Conservation (phyloP, 2,113 vertebrate genomes). For the Actenoides hombroni region DNA sequence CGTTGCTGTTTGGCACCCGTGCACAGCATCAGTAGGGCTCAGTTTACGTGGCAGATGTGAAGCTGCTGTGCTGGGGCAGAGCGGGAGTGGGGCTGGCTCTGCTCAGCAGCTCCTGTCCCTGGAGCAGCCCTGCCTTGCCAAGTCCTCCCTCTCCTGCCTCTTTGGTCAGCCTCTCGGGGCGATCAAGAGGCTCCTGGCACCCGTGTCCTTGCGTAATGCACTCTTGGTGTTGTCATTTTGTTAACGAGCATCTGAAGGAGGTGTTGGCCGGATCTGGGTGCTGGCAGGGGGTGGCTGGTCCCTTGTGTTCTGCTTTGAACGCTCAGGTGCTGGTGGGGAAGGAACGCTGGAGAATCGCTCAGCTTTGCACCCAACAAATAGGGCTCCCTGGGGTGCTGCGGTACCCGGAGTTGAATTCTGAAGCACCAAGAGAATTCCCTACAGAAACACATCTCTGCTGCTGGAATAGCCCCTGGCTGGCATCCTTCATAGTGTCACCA, state of each 20-base stretch:
- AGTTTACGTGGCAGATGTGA: neutral
- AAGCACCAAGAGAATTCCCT: neutral
- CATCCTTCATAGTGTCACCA: neutral
- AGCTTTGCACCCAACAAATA: neutral
- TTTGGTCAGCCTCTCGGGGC: neutral
- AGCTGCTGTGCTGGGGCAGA: neutral
- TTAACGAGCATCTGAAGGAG: neutral
- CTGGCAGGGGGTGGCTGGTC: neutral
- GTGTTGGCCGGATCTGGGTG: neutral
- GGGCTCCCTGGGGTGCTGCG: neutral
- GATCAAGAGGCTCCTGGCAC: neutral
- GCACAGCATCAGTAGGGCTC: neutral
- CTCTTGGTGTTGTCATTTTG: neutral
- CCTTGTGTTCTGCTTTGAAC: neutral
- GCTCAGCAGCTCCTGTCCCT: neutral
- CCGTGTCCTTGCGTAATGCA: neutral
- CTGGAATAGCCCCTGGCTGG: neutral
- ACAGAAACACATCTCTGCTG: neutral
- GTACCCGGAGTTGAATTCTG: neutral
- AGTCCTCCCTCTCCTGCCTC: neutral
- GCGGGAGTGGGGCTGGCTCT: neutral
- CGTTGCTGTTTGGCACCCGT: neutral
- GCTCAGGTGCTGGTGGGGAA: neutral
- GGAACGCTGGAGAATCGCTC: neutral
- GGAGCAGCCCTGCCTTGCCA: neutral